Percentiles rank a stretch among this genome's conserved stretches.
These are phyloP conservation scores for Misgurnus anguillicaudatus DNA, from an alignment of 2,113 vertebrate species.

Conservation along the genomic window DNA sequence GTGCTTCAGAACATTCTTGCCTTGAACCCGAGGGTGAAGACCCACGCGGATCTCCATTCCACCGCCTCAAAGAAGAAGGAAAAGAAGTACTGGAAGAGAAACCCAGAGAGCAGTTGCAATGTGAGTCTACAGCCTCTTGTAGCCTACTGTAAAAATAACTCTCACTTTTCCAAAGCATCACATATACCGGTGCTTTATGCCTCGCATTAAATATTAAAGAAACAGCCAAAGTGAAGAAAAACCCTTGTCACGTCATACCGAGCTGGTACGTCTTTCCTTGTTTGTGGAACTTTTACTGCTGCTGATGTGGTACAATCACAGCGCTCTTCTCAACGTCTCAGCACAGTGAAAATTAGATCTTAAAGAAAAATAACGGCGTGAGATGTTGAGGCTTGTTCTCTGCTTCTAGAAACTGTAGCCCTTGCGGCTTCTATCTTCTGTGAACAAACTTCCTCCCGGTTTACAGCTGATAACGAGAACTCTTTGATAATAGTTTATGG, in stretches of 20 bases:
- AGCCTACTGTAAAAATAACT: constrained; percentile 4
- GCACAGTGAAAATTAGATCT: background rate
- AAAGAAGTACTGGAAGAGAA: constrained; percentile 92
- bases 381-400: constrained; percentile 10
- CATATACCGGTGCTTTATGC: background rate
- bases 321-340: background rate
- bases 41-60: constrained; percentile 76
- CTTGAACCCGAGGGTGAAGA: constrained; percentile 83
- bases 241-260: background rate
- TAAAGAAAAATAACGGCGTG: background rate
- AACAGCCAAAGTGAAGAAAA: constrained; percentile 3
- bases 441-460: constrained; percentile 32
- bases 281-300: background rate
- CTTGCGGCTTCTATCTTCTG: background rate
- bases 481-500: constrained; percentile 36
- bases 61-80: constrained; percentile 83
- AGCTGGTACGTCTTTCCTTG: background rate
- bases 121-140: constrained; percentile 69
- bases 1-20: constrained; percentile 79
- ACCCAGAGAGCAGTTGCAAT: constrained; percentile 79
- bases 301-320: background rate
- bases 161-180: background rate
- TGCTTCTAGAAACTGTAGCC: constrained; percentile 2
- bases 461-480: constrained; percentile 22
- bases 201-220: constrained; percentile 13